A percentile compares a stretch with the other conserved stretches of the same genome.
phyloP scores from a whole-genome alignment of 2,113 vertebrate species.

The Platichthys flesus region DNA sequence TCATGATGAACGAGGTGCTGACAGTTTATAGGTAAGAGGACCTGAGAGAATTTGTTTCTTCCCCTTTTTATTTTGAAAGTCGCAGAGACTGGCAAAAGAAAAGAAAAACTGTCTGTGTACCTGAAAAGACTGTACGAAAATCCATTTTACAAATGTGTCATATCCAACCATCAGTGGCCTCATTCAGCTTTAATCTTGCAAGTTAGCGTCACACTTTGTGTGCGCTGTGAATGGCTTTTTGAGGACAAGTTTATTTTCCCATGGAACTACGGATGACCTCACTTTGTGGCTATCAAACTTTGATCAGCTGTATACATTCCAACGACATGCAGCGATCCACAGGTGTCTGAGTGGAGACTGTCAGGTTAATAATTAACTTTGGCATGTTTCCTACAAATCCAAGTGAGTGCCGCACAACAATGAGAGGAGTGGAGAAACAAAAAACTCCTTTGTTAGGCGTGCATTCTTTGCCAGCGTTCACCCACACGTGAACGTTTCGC shows the following conservation, averaged over 20 bases:
- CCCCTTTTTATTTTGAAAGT: slow-evolving; percentile 26
- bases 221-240: background rate
- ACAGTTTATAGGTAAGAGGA: slow-evolving; percentile 45
- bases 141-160: slow-evolving; percentile 8
- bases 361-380: slow-evolving; percentile 30
- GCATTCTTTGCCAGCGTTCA: slow-evolving; percentile 3
- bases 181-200: slow-evolving; percentile 10
- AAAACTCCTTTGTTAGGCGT: background rate
- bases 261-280: background rate
- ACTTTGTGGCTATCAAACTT: slow-evolving; percentile 9
- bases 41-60: slow-evolving; percentile 18
- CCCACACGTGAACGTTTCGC: background rate
- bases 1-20: slow-evolving; percentile 52
- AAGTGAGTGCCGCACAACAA: background rate
- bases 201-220: background rate
- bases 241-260: background rate
- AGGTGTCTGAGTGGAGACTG: slow-evolving; percentile 25
- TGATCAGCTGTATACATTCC: slow-evolving; percentile 25
- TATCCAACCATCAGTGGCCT: background rate
- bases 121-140: slow-evolving; percentile 20
- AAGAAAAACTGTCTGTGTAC: slow-evolving; percentile 4
- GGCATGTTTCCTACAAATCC: background rate
- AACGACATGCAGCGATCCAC: background rate
- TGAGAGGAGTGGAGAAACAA: slow-evolving; percentile 3
- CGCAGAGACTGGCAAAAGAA: background rate